phyloP scores from a whole-genome alignment of 1,140 invertebrate genomes.

The Acyrthosiphon pisum region DNA sequence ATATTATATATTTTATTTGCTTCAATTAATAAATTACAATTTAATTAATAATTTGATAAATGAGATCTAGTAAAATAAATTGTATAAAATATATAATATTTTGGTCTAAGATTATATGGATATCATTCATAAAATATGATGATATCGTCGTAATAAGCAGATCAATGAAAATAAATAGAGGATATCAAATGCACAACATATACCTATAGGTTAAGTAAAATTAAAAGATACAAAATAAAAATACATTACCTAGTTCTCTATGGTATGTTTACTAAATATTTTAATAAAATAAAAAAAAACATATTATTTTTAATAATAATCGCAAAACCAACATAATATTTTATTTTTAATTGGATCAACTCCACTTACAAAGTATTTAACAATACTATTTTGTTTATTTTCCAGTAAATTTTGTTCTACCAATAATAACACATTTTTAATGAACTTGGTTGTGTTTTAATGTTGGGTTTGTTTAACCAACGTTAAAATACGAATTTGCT shows the following conservation, averaged over 20 bases:
- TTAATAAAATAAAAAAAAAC: neutral
- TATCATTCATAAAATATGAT: neutral
- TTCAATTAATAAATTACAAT: neutral
- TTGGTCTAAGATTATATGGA: neutral
- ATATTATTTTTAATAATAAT: neutral
- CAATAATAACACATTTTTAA: conserved; percentile 3
- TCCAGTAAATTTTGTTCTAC: neutral
- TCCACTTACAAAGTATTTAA: neutral
- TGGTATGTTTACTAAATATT: neutral
- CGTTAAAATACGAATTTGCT: neutral
- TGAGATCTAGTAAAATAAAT: neutral
- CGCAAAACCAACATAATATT: neutral
- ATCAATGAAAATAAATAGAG: neutral
- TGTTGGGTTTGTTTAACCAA: neutral
- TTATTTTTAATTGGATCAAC: neutral
- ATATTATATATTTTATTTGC: neutral
- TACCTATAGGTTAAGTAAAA: no score
- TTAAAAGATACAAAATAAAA: no score
- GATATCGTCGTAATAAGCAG: neutral
- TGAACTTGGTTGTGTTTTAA: neutral
- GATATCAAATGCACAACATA: neutral
- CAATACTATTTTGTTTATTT: conserved; percentile 3
- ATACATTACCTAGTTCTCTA: no score
- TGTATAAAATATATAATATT: neutral
- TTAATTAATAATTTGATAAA: neutral